Evolutionary conservation across 2,888 invertebrate species (phyloP), one percentile per base, ranked within the genome.

Genomic region (Taenaris catops): DNA sequence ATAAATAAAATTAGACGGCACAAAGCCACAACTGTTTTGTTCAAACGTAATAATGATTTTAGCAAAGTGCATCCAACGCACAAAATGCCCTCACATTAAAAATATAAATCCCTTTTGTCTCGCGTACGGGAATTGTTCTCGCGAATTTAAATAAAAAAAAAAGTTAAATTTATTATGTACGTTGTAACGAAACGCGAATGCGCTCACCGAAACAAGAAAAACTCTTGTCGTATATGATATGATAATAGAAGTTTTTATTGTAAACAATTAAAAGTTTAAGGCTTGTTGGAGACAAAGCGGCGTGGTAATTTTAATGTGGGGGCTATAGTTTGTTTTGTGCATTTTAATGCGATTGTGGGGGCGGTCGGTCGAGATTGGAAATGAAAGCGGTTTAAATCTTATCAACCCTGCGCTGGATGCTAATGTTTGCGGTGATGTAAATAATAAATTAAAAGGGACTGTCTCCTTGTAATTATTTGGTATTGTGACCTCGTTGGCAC

Each of bases 221-320:
- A 29, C 23, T 20, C 26, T 40, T 29, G 34, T 43, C 42, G 43
- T 40, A 46, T 49, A 45, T 51, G n/a, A n/a, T n/a, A n/a, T n/a
- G 53, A 49, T 49, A 47, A 48, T 49, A 46, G 57, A 67, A 68
- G 60, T 66, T 70, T 68, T 65, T 64, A 69, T 64, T 57, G 57
- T 56, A 38, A 53, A 58, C 63, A 58, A 66, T 69, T 65, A 70
- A 64, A 63, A 62, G 48, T 53, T 55, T 50, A 49, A 50, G 54
- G 43, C 49, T 48, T 41, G 51, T 46, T 46, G 41, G 50, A 49
- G 56, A 63, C 54, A 58, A 55, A 53, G 52, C 48, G 51, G 34
- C 46, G 55, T 52, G 52, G 58, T 61, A 56, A 57, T 58, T 56
- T 51, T 11, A 54, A 49, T 46, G 44, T 46, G 31, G 21, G 16